These are phyloP conservation scores for Microplitis manilae DNA, from an alignment of 2,888 invertebrate genomes.

Conservation along the genomic window DNA sequence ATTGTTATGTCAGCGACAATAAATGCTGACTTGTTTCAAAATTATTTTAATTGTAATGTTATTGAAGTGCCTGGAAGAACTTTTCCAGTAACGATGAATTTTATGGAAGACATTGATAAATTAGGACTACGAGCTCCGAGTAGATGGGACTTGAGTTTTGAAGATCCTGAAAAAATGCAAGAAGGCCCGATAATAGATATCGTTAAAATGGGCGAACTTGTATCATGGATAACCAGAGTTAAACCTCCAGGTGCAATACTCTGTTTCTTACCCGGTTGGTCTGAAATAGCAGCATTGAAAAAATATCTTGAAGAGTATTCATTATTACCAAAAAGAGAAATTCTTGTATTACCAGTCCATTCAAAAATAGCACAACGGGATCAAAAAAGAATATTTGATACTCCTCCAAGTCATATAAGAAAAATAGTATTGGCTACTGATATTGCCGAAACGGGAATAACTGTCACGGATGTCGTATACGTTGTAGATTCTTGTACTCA, in stretches of 20 bases:
- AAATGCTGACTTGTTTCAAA: constrained; percentile 76
- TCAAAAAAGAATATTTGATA: constrained; percentile 60
- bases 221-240: constrained; percentile 75
- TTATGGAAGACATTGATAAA: constrained; percentile 74
- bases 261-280: constrained; percentile 85
- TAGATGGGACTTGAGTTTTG: constrained; percentile 45
- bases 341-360: constrained; percentile 75
- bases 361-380: constrained; percentile 72
- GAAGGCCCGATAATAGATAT: constrained; percentile 71
- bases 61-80: constrained; percentile 76
- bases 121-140: constrained; percentile 49
- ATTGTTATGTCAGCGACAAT: constrained; percentile 84
- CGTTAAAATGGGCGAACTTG: constrained; percentile 72
- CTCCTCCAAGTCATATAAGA: constrained; percentile 73
- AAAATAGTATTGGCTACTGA: constrained; percentile 83
- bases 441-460: constrained; percentile 82
- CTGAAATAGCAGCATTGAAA: constrained; percentile 76
- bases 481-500: constrained; percentile 80
- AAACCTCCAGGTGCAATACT: constrained; percentile 80
- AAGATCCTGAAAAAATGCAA: constrained; percentile 50
- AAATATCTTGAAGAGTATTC: constrained; percentile 71
- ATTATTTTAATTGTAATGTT: constrained; percentile 74
- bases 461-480: constrained; percentile 80
- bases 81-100: constrained; percentile 76
- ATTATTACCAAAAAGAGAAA: constrained; percentile 49